Base-by-base conservation (phyloP, 2,113 vertebrate species). In the Erythrolamprus reginae region DNA sequence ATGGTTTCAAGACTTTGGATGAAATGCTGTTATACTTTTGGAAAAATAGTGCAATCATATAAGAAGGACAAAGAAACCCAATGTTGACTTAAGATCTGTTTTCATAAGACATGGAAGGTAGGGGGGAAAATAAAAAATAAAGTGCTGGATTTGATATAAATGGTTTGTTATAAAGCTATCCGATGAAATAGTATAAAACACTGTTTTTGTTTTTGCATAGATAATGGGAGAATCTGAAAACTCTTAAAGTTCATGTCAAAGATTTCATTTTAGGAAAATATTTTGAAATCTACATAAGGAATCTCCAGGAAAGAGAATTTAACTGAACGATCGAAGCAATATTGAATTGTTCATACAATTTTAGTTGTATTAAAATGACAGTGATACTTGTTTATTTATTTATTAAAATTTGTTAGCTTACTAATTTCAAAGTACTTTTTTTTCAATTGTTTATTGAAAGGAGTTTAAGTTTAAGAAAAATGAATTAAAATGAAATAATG, bases 81-180 rank as follows among this genome's bases (percentile, higher is more conserved):
- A 84, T 45, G 85, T 92, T 94, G 38, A 42, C 77, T 77, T 10
- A 85, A 89, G 86, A 89, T 51, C 5, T 92, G 86, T 50, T 89
- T 26, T 4, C 21, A 42, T 10, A 87, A 88, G 82, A 3, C 4
- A 48, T 17, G 5, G 13, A 23, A 10, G 33, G n/a, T 15, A 8
- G 38, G 38, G 33, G 6, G 2, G 33, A 65, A n/a, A 28, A 28
- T 28, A 65, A 61, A 70, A 33, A 52, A 3, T 65, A 17, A 33
- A 70, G 92, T 92, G 50, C 21, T 83, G 83, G 84, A 87, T 65
- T 92, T 88, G 50, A 61, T 47, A n/a, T 0, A 47, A 45, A 88
- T 82, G 82, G 82, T 89, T 94, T 88, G 93, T 33, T 84, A 84
- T 90, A 91, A 95, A 77, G 82, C 58, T 93, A 58, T 90, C 87